These are phyloP conservation scores for Craseonycteris thonglongyai DNA, from an alignment of 2,113 vertebrate species.

Conservation along the genomic window DNA sequence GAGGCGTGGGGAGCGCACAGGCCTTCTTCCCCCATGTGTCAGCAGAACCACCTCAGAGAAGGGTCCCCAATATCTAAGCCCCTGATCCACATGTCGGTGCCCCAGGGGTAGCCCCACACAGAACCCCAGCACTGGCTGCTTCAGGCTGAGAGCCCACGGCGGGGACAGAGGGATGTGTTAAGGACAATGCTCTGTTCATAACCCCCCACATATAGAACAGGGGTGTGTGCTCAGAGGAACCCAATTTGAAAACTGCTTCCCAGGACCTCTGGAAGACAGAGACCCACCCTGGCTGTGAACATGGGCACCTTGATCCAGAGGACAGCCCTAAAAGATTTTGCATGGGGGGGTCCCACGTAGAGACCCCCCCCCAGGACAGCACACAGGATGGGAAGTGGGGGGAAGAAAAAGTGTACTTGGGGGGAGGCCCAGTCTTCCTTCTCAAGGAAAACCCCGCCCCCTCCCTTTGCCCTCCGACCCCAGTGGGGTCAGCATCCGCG, in stretches of 20 bases:
- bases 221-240: not conserved
- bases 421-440: too few species aligned
- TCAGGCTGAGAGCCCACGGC: accelerated
- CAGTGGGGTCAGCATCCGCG: not conserved
- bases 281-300: not conserved
- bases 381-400: accelerated
- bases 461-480: accelerated
- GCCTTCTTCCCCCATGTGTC: too few species aligned
- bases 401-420: too few species aligned
- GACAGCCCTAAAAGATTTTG: accelerated
- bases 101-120: not conserved
- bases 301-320: not conserved
- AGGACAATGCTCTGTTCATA: not conserved
- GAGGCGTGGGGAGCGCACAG: not conserved
- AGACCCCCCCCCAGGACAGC: not conserved
- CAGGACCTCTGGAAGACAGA: not conserved
- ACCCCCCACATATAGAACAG: accelerated
- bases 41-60: not conserved
- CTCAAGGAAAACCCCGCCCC: accelerated
- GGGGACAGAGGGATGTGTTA: accelerated
- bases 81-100: accelerated
- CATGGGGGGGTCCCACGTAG: too few species aligned
- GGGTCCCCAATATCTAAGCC: not conserved
- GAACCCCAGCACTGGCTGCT: accelerated
- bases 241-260: not conserved